These are phyloP conservation scores for Tribolium freemani DNA, from an alignment of 2,888 invertebrate genomes.

Conservation along the genomic window DNA sequence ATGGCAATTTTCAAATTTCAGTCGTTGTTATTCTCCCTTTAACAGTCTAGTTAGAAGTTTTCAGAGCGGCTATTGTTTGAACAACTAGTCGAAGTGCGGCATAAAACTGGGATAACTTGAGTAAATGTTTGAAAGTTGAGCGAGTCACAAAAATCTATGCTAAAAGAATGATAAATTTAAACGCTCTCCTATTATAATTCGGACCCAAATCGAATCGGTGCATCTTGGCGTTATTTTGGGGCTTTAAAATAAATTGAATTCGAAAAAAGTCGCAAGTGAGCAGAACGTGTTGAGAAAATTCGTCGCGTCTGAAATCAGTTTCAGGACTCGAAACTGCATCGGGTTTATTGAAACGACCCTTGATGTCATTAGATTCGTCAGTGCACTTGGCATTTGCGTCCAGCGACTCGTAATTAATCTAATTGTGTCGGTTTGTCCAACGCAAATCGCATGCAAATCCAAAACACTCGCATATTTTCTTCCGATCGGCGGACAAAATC, in stretches of 20 bases:
- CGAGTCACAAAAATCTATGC: no score
- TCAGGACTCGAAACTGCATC: background rate
- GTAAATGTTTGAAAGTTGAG: no score
- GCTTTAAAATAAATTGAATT: constrained; percentile 9
- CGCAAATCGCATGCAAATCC: constrained; percentile 21
- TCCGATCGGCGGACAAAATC: constrained; percentile 11
- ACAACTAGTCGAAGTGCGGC: background rate
- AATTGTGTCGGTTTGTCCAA: constrained; percentile 13
- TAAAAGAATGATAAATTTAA: no score
- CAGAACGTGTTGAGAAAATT: constrained; percentile 5
- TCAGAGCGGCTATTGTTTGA: background rate
- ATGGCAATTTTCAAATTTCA: background rate
- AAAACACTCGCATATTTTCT: background rate
- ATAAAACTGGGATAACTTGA: no score
- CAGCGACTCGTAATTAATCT: constrained; percentile 21
- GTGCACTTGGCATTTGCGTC: constrained; percentile 19
- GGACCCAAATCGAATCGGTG: background rate
- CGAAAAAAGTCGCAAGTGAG: constrained; percentile 1
- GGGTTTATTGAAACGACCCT: constrained; percentile 13
- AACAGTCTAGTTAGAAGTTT: background rate
- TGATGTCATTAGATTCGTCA: constrained; percentile 27
- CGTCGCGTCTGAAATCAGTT: constrained; percentile 8
- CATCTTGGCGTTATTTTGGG: background rate
- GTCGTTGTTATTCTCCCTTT: background rate
- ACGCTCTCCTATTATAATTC: background rate